Base-by-base conservation (phyloP, 2,888 invertebrate genomes). In the Chrysomela aeneicollis region DNA sequence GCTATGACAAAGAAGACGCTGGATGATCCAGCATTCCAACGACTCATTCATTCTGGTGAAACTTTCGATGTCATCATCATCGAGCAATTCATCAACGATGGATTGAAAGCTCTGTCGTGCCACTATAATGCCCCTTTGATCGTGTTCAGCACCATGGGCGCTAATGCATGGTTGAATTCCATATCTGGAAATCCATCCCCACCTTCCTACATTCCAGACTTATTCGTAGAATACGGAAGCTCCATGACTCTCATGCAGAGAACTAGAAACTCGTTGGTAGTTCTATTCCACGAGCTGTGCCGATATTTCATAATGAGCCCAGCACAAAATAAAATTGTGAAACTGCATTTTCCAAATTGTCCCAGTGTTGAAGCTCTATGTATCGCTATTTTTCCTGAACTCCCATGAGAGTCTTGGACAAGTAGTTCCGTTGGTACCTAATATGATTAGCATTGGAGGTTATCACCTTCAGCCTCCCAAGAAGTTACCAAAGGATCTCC, bases 401-500 rank as follows among this genome's bases (percentile, higher is more conserved):
- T 76, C 78, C 0, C 88, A 88, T 74, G 85, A 84, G 57, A 86
- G 86, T 75, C 82, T 84, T 53, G 84, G 85, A 59, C 71, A 79
- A 3, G 82, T 87, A 0, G 77, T 81, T 5, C 87, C 88, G 0
- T 81, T 84, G 21, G 81, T 87, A 5, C 88, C 88, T 0, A 87
- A 86, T 73, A 81, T 87, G 68, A 79, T 88, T 1, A 86, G 88
- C 72, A 83, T 88, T 54, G 88, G 88, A 19, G 88, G 88, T 35
- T 75, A 84, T 53, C 88, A 88, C 60, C 65, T 80, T 1, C 68
- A 70, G 54, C 69, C 74, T 4, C 72, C 76, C 0, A 74, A 79
- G 65, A 58, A 69, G 35, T 57, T 81, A 21, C 79, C 80, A 0
- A 57, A 71, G 63, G 86, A 88, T 74, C 74, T 88, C 0, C 82